Conservation (phyloP, 2,888 invertebrate species). For the Pseudoips prasinana region DNA sequence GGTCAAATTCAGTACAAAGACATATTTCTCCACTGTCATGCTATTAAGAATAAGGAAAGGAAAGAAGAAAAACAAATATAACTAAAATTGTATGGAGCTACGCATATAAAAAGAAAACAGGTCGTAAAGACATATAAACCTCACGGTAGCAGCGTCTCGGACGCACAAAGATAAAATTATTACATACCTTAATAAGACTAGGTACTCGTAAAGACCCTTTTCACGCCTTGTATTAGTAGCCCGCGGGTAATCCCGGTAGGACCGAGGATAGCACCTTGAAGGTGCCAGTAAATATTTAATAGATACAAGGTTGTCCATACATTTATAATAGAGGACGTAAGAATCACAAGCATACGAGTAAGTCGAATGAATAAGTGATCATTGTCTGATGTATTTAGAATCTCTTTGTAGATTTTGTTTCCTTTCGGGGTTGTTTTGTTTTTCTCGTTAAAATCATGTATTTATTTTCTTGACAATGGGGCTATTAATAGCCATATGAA, state of each 20-base stretch:
- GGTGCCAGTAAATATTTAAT: constrained; percentile 32
- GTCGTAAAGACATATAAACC: too few species aligned
- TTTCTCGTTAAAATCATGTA: too few species aligned
- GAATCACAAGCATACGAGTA: constrained; percentile 11
- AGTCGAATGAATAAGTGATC: constrained; percentile 27
- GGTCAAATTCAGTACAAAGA: too few species aligned
- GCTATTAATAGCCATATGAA: too few species aligned
- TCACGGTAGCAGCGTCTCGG: too few species aligned
- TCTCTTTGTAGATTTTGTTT: constrained; percentile 8
- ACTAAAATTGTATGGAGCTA: too few species aligned
- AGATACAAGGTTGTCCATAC: constrained; percentile 24
- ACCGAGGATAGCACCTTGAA: constrained; percentile 30
- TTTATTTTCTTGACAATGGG: too few species aligned
- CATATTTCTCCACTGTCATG: too few species aligned
- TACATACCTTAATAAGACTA: constrained; percentile 10
- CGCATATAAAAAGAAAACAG: too few species aligned
- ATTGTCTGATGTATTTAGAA: constrained; percentile 12
- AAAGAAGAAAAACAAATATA: too few species aligned
- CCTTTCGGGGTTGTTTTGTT: too few species aligned
- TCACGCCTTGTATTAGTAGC: constrained; percentile 27
- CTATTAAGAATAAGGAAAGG: too few species aligned
- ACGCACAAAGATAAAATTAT: constrained; percentile 26
- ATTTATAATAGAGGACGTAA: constrained; percentile 22
- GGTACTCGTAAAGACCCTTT: constrained; percentile 21
- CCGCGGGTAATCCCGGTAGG: constrained; percentile 21